phyloP scores from a whole-genome alignment of 2,888 invertebrate genomes.

The Andrena dorsata region DNA sequence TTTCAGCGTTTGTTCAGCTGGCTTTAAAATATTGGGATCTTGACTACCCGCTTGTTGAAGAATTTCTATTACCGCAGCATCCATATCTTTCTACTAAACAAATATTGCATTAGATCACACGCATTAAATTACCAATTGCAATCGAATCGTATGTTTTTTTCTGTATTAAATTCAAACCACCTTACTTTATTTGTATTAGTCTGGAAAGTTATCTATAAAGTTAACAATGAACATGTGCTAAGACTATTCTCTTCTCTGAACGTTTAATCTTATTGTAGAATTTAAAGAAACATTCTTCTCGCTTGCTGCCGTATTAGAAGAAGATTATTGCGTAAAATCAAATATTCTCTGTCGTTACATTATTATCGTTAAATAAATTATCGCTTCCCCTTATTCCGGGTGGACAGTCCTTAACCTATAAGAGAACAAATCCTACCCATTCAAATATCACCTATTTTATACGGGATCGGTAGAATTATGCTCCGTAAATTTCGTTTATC shows the following conservation, averaged over 20 bases:
- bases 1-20: constrained; percentile 93
- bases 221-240: constrained; percentile 60
- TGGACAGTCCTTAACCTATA: constrained; percentile 74
- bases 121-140: constrained; percentile 3
- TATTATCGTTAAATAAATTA: constrained; percentile 59
- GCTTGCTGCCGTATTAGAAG: neutral
- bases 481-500: constrained; percentile 74
- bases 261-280: neutral
- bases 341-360: constrained; percentile 53
- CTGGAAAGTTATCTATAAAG: constrained; percentile 11
- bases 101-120: neutral
- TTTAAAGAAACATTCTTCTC: neutral
- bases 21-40: constrained; percentile 92
- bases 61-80: constrained; percentile 90
- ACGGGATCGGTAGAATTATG: constrained; percentile 63
- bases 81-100: constrained; percentile 84
- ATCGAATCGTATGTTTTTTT: constrained; percentile 4
- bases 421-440: constrained; percentile 55
- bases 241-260: constrained; percentile 3
- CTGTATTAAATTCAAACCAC: neutral
- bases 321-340: constrained; percentile 17
- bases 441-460: constrained; percentile 73
- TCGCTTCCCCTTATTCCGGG: constrained; percentile 59
- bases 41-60: constrained; percentile 94
- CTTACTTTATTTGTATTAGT: constrained; percentile 9